Evolutionary conservation across 2,888 invertebrate species (phyloP), one percentile per base, ranked within the genome.

Genomic region (Cheilosia soror): DNA sequence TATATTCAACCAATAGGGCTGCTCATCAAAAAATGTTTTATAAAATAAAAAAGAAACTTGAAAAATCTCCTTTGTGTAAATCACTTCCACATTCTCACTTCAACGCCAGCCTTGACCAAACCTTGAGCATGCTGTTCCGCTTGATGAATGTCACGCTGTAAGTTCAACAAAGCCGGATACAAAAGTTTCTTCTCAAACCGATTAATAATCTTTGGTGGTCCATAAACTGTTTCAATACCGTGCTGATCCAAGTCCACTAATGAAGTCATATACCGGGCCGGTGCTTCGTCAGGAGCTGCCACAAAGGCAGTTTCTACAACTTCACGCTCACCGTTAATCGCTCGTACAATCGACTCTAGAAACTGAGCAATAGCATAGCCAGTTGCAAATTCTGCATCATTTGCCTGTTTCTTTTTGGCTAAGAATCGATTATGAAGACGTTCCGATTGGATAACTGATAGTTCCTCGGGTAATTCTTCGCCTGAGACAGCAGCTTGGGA

Each of bases 241-340:
- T 78, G 68, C 55, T 87, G 62, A 71, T 80, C 81, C 42, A 88
- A 63, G 63, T 88, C 88, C 11, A 88, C 58, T 15, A 88, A 58
- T 0, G 87, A 87, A 27, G 72, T 72, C 75, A 87, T 71, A 58
- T 88, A 88, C 27, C 76, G 82, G 1, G 87, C 79, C 25, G 87
- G 83, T 40, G 87, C 73, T 31, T 76, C 82, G 13, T 78, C 86
- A 1, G 87, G 84, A 37, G 88, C 79, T 5, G 82, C 71, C 15
- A 87, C 87, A 87, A 78, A 88, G 0, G 87, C 87, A 11, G 83
- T 84, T 58, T 88, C 87, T 0, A 87, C 81, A 60, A 88, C 53
- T 25, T 88, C 87, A 1, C 31, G n/a, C 44, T 88, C 88, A 0
- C 87, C 88, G 7, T 69, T 66, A 0, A 88, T 15, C 7, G 88